phyloP scores from a whole-genome alignment of 2,797 vertebrate genomes.

The Phylloscopus collybita region DNA sequence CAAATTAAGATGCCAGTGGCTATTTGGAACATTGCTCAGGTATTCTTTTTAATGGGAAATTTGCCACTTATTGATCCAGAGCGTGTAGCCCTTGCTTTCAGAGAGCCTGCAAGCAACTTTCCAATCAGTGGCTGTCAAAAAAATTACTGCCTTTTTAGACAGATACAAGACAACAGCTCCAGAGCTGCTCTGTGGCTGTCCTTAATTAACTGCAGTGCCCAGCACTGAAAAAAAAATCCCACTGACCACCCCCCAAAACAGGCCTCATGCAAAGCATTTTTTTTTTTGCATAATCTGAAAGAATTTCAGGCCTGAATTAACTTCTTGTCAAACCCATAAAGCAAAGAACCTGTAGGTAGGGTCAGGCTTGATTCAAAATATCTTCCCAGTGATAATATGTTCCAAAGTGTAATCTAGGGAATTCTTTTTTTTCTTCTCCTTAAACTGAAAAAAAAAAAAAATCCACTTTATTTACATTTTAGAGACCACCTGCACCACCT shows the following conservation, averaged over 20 bases:
- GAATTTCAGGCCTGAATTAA: not conserved
- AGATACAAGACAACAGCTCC: constrained; percentile 78
- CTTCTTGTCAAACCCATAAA: constrained; percentile 28
- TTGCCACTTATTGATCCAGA: constrained; percentile 97
- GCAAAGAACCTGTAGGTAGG: constrained; percentile 8
- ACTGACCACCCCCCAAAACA: not conserved
- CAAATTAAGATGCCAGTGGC: constrained; percentile 89
- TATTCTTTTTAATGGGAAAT: constrained; percentile 98
- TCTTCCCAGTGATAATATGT: not conserved
- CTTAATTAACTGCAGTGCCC: constrained; percentile 83
- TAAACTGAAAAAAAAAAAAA: not conserved
- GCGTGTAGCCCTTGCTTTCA: constrained; percentile 84
- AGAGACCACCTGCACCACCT: not conserved
- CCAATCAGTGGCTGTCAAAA: constrained; percentile 96
- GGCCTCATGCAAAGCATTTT: not conserved
- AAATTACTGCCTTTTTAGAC: constrained; percentile 86
- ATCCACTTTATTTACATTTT: not conserved
- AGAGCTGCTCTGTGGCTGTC: constrained; percentile 59
- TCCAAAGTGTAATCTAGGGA: not conserved
- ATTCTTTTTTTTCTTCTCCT: not conserved
- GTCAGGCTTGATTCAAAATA: not conserved
- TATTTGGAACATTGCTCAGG: constrained; percentile 90
- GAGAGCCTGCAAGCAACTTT: constrained; percentile 91
- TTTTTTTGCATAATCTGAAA: not conserved
- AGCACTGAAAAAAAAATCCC: not conserved